Evolutionary conservation across 2,888 invertebrate genomes (phyloP).

Genomic region (Drosophila niveifrons): DNA sequence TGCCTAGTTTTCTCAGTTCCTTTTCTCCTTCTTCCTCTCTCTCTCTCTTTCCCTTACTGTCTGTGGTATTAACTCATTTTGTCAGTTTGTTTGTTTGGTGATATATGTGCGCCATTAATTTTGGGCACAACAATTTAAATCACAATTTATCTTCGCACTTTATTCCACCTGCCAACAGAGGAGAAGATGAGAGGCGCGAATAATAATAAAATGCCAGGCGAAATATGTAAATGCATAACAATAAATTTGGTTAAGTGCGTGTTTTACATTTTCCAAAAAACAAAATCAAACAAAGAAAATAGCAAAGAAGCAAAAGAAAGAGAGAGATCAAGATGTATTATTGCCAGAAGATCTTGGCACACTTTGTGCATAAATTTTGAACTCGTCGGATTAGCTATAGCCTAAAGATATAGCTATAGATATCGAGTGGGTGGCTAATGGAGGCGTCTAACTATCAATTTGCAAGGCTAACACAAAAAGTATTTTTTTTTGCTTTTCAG

Average conservation of each 20-base stretch:
- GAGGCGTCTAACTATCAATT: slow-evolving; percentile 16
- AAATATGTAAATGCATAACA: slow-evolving; percentile 72
- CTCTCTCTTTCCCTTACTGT: neutral
- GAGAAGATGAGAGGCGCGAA: slow-evolving; percentile 20
- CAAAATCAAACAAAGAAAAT: slow-evolving; percentile 11
- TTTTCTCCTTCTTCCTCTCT: slow-evolving; percentile 1
- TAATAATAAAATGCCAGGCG: slow-evolving; percentile 55
- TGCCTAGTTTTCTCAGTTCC: neutral
- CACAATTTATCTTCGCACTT: slow-evolving; percentile 47
- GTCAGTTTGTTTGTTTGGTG: slow-evolving; percentile 16
- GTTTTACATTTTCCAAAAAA: slow-evolving; percentile 59
- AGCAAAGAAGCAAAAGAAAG: slow-evolving; percentile 2
- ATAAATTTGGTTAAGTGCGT: slow-evolving; percentile 67
- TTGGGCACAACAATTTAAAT: slow-evolving; percentile 34
- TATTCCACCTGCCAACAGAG: slow-evolving; percentile 46
- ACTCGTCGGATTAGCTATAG: slow-evolving; percentile 20
- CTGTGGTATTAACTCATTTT: neutral
- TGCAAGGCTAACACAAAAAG: slow-evolving; percentile 1
- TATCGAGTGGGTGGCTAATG: slow-evolving; percentile 24
- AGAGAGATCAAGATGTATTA: slow-evolving; percentile 21
- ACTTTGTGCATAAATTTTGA: slow-evolving; percentile 69
- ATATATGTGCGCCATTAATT: slow-evolving; percentile 49
- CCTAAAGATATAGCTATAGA: neutral
- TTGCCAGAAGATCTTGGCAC: slow-evolving; percentile 57
- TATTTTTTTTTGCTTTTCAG: no score